Evolutionary conservation across 1,140 invertebrate genomes (phyloP).

Genomic region (Cheumatopsyche charites): DNA sequence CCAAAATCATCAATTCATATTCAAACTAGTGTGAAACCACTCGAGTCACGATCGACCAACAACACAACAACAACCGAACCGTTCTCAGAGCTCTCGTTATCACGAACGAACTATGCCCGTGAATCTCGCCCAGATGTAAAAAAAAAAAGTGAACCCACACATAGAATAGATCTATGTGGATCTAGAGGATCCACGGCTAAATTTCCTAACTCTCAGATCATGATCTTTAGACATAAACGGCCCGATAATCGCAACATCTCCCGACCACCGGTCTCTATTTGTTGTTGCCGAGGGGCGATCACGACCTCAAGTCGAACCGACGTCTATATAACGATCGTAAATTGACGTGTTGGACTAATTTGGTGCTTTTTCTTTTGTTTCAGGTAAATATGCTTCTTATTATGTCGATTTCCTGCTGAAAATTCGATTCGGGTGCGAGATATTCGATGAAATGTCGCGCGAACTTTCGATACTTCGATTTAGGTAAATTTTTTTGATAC

Average conservation of each 20-base stretch:
- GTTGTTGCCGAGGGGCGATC: conserved; percentile 9
- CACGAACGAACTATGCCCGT: not conserved
- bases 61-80: not conserved
- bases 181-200: too few species aligned
- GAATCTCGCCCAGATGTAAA: not conserved
- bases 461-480: too few species aligned
- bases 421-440: too few species aligned
- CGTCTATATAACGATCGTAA: conserved; percentile 23
- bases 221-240: conserved; percentile 26
- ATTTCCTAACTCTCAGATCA: conserved; percentile 14
- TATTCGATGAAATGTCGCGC: too few species aligned
- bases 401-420: too few species aligned
- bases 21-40: too few species aligned
- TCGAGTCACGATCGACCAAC: not conserved
- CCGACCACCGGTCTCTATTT: conserved; percentile 25
- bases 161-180: too few species aligned
- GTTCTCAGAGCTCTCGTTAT: not conserved
- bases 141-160: not conserved
- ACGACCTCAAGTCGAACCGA: conserved; percentile 6
- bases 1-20: too few species aligned
- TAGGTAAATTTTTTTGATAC: too few species aligned
- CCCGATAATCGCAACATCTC: conserved; percentile 23
- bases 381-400: conserved; percentile 8
- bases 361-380: conserved; percentile 16
- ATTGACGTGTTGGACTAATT: conserved; percentile 12